Conservation (phyloP, 2,113 vertebrate species). For the Colaptes auratus region DNA sequence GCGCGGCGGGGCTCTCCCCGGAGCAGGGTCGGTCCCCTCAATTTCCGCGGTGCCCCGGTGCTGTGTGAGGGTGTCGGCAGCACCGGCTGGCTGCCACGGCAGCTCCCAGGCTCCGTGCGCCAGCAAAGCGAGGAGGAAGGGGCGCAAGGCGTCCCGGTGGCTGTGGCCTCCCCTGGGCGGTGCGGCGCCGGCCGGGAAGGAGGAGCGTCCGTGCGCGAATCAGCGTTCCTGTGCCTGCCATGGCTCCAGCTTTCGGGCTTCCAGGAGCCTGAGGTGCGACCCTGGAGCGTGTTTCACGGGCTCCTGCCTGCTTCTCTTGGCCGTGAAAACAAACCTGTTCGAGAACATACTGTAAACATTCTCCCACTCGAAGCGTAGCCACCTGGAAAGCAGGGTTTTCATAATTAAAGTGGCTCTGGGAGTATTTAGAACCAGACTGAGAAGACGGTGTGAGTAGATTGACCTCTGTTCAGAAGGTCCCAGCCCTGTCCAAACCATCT, state of each 20-base stretch:
- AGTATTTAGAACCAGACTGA: background rate
- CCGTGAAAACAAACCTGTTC: accelerated
- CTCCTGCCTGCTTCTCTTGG: accelerated
- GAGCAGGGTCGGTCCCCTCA: too few relatives aligned
- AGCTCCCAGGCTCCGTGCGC: too few relatives aligned
- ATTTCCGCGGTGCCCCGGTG: too few relatives aligned
- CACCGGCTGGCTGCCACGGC: background rate
- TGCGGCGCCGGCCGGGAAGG: too few relatives aligned
- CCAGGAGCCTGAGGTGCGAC: too few relatives aligned
- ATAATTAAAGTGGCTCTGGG: background rate
- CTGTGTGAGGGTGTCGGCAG: background rate
- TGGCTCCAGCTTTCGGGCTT: accelerated
- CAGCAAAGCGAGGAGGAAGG: background rate
- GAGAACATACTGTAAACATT: accelerated
- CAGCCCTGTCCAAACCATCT: accelerated
- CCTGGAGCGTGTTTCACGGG: accelerated
- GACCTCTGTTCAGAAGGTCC: background rate
- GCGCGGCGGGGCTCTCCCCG: too few relatives aligned
- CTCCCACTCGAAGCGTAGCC: accelerated
- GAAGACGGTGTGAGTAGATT: accelerated
- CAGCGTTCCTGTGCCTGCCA: accelerated
- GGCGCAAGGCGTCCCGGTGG: background rate
- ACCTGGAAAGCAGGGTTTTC: accelerated
- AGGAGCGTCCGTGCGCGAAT: background rate
- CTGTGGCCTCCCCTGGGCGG: too few relatives aligned